Evolutionary conservation across 1,140 invertebrate genomes (phyloP), one percentile per base, ranked within the genome.

Genomic region (Hermetia illucens): DNA sequence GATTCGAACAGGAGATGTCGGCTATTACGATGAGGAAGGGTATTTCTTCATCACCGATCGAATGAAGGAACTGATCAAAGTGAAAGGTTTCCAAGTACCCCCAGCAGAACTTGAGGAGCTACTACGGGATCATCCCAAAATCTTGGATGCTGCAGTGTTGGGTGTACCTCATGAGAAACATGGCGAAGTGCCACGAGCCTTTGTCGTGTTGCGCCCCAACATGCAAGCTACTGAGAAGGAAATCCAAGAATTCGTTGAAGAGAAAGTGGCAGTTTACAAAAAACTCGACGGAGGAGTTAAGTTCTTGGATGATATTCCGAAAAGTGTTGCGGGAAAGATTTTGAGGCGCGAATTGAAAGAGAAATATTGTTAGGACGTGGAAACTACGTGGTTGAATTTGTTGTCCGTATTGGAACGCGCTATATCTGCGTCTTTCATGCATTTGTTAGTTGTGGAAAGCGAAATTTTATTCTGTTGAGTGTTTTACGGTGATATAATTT

Each of bases 21-120:
- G 74, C 5, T 79, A 77, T 46, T 81, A 75, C 38, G 82, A 89
- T 44, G 66, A 83, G 2, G 71, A 81, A 0, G 67, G 68, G 12
- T 73, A 64, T 42, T 73, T 89, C 42, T 88, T 72, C 37, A 74
- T 92, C 36, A 81, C 83, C 1, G 88, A 92, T 46, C 64, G 89
- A 38, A 49, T 90, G 31, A 93, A 93, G 51, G 87, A 93, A 54
- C 67, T 93, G 8, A 92, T 93, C 41, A 93, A 93, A 60, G 70
- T 71, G 4, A 75, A 74, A 63, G 72, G 71, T 0, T 73, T 68
- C 51, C 72, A 90, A 78, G 89, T 94, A 9, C 69, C 87, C 3
- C 90, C 90, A 9, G 83, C 88, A 0, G 87, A 92, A 59, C 51
- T 94, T 18, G 89, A 94, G 66, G 79, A 71, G 12, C 44, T 92